Conservation (phyloP, 2,888 invertebrate species). For the Amblyjoppa proteus region DNA sequence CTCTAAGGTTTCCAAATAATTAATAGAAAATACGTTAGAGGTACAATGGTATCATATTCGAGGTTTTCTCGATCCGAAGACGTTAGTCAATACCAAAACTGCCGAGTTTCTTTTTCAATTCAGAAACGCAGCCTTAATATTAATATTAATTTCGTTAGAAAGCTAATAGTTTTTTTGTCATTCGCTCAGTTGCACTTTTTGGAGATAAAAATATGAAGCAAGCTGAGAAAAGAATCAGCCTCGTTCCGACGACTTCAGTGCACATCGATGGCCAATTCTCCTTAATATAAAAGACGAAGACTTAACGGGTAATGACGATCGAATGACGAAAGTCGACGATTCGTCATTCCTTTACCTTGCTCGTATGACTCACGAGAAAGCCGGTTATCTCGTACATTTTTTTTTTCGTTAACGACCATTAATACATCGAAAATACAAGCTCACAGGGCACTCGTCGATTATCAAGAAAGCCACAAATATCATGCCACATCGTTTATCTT, state of each 20-base stretch:
- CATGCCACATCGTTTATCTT: constrained; percentile 44
- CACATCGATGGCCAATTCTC: constrained; percentile 14
- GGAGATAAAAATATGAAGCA: not conserved
- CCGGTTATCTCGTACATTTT: constrained; percentile 24
- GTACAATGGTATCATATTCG: constrained; percentile 47
- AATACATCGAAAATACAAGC: constrained; percentile 11
- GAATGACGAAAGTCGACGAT: constrained; percentile 25
- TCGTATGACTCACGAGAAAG: constrained; percentile 35
- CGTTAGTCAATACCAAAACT: not conserved
- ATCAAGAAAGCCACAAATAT: constrained; percentile 41
- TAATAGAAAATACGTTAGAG: constrained; percentile 66
- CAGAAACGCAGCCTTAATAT: not conserved
- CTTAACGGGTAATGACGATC: constrained; percentile 25
- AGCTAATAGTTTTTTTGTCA: not conserved
- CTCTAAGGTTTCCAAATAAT: constrained; percentile 84
- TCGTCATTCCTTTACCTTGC: constrained; percentile 25
- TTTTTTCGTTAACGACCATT: constrained; percentile 23
- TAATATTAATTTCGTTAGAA: not conserved
- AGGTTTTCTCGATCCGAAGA: constrained; percentile 38
- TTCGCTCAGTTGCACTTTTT: not conserved
- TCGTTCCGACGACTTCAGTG: constrained; percentile 26
- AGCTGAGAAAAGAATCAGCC: constrained; percentile 7
- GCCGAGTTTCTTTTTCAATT: not conserved
- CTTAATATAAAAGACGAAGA: constrained; percentile 25
- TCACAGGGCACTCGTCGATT: constrained; percentile 42